Conservation (phyloP, 2,113 vertebrate species). For the Zootoca vivipara region DNA sequence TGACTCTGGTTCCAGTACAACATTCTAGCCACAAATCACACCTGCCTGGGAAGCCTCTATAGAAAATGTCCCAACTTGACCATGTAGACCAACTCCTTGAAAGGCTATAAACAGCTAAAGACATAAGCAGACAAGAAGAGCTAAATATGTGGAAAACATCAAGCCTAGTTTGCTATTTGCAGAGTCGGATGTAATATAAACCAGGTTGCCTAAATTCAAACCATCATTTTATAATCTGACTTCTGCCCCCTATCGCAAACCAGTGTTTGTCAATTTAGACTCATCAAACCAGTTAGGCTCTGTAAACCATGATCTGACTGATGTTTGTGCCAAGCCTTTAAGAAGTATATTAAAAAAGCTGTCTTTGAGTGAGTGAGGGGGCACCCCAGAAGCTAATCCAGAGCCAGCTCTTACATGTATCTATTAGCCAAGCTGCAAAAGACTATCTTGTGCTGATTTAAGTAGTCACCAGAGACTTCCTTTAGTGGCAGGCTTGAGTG, state of each 20-base stretch:
- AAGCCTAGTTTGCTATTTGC: not conserved
- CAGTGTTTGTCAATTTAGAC: not conserved
- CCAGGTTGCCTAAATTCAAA: not conserved
- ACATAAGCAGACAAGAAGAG: not conserved
- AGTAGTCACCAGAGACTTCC: not conserved
- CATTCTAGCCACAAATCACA: not conserved
- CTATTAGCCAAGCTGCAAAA: not conserved
- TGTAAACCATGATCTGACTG: not conserved
- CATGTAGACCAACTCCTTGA: not conserved
- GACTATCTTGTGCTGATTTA: not conserved
- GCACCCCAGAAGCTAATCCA: not conserved
- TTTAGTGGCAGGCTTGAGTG: constrained; percentile 5
- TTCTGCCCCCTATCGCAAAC: not conserved
- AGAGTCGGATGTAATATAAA: not conserved
- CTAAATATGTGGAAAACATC: not conserved
- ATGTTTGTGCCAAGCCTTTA: not conserved
- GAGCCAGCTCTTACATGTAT: constrained; percentile 11
- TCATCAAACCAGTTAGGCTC: not conserved
- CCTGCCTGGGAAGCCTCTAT: not conserved
- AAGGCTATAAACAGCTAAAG: not conserved
- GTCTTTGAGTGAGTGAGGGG: not conserved
- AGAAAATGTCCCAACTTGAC: not conserved
- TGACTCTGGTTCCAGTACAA: no score
- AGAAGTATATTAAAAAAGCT: not conserved
- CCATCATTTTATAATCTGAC: not conserved